Evolutionary conservation across 2,113 vertebrate species (phyloP).

Genomic region (Lonchura striata): DNA sequence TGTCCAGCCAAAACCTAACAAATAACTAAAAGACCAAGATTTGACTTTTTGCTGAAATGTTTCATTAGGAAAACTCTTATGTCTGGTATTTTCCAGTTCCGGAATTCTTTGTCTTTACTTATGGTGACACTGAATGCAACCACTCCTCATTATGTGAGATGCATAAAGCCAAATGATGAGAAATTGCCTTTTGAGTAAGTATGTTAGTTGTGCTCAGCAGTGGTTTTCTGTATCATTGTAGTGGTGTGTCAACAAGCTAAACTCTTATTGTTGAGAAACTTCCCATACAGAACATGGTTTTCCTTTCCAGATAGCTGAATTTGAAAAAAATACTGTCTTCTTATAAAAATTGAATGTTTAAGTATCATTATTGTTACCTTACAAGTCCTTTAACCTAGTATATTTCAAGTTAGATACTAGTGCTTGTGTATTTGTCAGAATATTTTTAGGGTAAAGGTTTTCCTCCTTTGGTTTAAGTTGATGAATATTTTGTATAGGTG

Average conservation of each 20-base stretch:
- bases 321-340: background rate
- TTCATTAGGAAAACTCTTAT: background rate
- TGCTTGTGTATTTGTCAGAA: background rate
- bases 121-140: conserved; percentile 95
- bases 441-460: background rate
- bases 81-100: conserved; percentile 78
- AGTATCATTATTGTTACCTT: background rate
- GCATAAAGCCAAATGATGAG: conserved; percentile 96
- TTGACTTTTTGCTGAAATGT: background rate
- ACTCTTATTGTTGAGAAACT: background rate
- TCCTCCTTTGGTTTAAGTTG: background rate
- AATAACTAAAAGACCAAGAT: background rate
- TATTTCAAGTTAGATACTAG: background rate
- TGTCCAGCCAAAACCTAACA: background rate
- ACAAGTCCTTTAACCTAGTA: background rate
- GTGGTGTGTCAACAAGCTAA: background rate
- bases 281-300: background rate
- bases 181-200: conserved; percentile 95
- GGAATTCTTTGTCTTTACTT: conserved; percentile 88
- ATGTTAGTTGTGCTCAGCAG: background rate
- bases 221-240: background rate
- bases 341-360: background rate
- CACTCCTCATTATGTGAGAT: conserved; percentile 95
- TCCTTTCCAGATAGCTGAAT: background rate
- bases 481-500: background rate